These are phyloP conservation scores for Arenaria interpres DNA, from an alignment of 2,113 vertebrate genomes.

Conservation along the genomic window DNA sequence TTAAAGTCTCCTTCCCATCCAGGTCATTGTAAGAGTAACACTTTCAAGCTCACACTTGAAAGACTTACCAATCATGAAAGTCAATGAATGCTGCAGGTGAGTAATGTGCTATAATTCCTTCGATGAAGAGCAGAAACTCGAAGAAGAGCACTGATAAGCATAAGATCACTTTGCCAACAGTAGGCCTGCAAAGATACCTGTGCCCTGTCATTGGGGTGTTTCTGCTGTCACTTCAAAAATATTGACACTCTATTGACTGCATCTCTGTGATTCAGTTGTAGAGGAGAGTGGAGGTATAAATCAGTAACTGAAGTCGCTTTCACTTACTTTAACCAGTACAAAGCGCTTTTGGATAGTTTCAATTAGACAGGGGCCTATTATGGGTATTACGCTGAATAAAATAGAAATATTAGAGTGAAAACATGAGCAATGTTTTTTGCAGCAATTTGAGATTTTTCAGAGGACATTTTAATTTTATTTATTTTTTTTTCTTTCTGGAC, in stretches of 20 bases:
- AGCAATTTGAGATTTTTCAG: not conserved
- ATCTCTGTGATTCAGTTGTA: not conserved
- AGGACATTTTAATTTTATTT: fast-evolving
- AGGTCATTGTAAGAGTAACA: not conserved
- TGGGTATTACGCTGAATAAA: not conserved
- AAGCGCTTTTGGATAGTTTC: not conserved
- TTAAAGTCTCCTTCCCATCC: not conserved
- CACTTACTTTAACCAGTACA: not conserved
- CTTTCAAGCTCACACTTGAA: not conserved
- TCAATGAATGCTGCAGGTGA: not conserved
- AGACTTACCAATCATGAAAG: not conserved
- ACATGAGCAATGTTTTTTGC: not conserved
- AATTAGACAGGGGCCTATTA: not conserved
- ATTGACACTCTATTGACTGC: not conserved
- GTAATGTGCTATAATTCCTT: not conserved
- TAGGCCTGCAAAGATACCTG: not conserved
- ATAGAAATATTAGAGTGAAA: not conserved
- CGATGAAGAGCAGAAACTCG: not conserved
- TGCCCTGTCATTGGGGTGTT: not conserved
- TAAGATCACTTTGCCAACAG: not conserved
- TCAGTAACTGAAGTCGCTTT: not conserved
- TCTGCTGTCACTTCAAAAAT: not conserved
- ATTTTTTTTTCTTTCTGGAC: not conserved
- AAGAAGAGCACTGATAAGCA: fast-evolving
- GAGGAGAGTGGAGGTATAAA: not conserved